phyloP scores from a whole-genome alignment of 2,113 vertebrate species.

The Acanthochromis polyacanthus region DNA sequence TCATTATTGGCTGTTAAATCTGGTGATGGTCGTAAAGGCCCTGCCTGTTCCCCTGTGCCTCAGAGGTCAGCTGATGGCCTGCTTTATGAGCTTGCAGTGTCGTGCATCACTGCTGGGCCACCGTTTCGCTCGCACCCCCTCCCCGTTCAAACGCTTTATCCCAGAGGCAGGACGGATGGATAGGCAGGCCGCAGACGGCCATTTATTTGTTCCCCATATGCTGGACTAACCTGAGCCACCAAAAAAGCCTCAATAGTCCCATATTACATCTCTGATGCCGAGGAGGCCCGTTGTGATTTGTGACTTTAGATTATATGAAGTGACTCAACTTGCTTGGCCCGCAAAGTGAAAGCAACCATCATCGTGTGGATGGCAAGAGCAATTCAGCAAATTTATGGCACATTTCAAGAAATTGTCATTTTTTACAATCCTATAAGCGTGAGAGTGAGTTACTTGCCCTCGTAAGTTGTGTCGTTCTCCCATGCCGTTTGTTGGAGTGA shows the following conservation, averaged over 20 bases:
- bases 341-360: constrained; percentile 90
- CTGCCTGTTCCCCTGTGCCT: constrained; percentile 86
- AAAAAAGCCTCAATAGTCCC: constrained; percentile 87
- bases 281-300: constrained; percentile 90
- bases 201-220: constrained; percentile 91
- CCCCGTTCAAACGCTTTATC: constrained; percentile 43
- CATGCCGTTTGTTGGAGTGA: constrained; percentile 89
- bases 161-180: constrained; percentile 79
- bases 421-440: constrained; percentile 97
- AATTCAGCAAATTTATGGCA: constrained; percentile 95
- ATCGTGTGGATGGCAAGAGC: constrained; percentile 88
- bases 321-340: constrained; percentile 89
- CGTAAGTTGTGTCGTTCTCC: constrained; percentile 91
- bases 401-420: constrained; percentile 93
- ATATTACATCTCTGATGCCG: constrained; percentile 87
- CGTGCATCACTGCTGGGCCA: constrained; percentile 86
- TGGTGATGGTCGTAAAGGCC: constrained; percentile 88
- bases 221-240: constrained; percentile 79
- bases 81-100: constrained; percentile 92
- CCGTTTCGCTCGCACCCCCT: constrained; percentile 50
- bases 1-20: constrained; percentile 91
- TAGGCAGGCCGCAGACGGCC: constrained; percentile 85
- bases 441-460: constrained; percentile 91
- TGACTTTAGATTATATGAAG: constrained; percentile 94
- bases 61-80: constrained; percentile 90